Evolutionary conservation across 2,888 invertebrate species (phyloP).

Genomic region (Notocelia uddmanniana): DNA sequence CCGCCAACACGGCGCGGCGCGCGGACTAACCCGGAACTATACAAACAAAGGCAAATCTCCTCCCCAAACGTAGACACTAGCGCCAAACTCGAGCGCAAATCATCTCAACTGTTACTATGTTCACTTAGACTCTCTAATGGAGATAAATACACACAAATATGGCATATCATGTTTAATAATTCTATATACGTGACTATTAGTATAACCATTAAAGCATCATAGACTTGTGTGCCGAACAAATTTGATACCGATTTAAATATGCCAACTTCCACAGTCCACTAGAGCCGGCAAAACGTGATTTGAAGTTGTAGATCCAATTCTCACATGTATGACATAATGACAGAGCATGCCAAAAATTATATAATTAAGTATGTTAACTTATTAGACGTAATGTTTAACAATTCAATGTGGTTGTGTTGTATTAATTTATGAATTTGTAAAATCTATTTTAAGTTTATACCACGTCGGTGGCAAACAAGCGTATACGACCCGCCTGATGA

Average conservation of each 20-base stretch:
- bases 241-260: conserved; percentile 5
- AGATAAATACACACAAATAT: conserved; percentile 28
- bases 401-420: not conserved
- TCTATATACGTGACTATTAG: conserved; percentile 2
- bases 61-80: conserved; percentile 15
- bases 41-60: conserved; percentile 12
- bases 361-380: not conserved
- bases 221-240: conserved; percentile 6
- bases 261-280: not conserved
- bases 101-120: conserved; percentile 19
- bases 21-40: conserved; percentile 30
- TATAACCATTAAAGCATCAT: not conserved
- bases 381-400: too few species aligned
- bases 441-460: too few species aligned
- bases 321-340: not conserved
- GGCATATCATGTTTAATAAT: conserved; percentile 24
- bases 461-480: not conserved
- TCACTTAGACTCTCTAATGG: conserved; percentile 23
- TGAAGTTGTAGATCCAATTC: conserved; percentile 3
- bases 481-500: too few species aligned
- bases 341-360: not conserved
- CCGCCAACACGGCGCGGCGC: conserved; percentile 31
- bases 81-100: conserved; percentile 14
- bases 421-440: too few species aligned
- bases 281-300: not conserved